A percentile compares a stretch with the other conserved stretches of the same genome.
These are phyloP conservation scores for Schrankia costaestrigalis DNA, from an alignment of 2,888 invertebrate species.

Conservation along the genomic window DNA sequence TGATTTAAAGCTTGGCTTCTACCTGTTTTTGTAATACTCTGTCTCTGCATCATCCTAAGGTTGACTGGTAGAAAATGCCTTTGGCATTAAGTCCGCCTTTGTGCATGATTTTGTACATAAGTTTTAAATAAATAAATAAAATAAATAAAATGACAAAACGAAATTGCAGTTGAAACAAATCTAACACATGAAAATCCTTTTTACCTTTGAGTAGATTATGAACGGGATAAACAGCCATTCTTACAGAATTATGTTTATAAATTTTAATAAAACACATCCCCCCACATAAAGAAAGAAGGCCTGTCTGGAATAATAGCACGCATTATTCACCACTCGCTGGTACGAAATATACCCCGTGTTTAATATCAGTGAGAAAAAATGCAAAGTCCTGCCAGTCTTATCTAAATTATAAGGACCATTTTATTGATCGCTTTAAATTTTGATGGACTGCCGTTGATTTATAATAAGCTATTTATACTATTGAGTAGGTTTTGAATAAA, in stretches of 20 bases:
- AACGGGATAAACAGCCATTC: slow-evolving; percentile 41
- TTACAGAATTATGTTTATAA: slow-evolving; percentile 56
- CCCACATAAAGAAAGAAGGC: slow-evolving; percentile 25
- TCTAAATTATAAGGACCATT: slow-evolving; percentile 21
- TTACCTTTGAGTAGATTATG: slow-evolving; percentile 4
- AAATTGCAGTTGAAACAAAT: no score
- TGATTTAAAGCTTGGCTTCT: no score
- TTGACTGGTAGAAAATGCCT: no score
- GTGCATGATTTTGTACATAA: no score
- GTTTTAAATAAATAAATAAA: no score
- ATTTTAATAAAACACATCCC: slow-evolving; percentile 41
- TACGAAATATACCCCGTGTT: slow-evolving; percentile 15
- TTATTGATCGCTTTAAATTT: slow-evolving; percentile 16
- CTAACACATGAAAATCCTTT: neutral
- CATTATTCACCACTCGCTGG: slow-evolving; percentile 32
- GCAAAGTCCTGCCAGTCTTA: slow-evolving; percentile 16
- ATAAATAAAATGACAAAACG: no score
- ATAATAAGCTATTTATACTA: no score
- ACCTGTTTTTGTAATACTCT: no score
- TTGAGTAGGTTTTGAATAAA: no score
- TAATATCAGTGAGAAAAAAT: slow-evolving; percentile 29
- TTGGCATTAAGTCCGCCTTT: no score
- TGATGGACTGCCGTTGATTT: no score
- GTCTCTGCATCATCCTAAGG: no score
- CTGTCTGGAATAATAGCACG: slow-evolving; percentile 31